Conservation (phyloP, 2,888 invertebrate genomes). For the Lasius fuliginosus region DNA sequence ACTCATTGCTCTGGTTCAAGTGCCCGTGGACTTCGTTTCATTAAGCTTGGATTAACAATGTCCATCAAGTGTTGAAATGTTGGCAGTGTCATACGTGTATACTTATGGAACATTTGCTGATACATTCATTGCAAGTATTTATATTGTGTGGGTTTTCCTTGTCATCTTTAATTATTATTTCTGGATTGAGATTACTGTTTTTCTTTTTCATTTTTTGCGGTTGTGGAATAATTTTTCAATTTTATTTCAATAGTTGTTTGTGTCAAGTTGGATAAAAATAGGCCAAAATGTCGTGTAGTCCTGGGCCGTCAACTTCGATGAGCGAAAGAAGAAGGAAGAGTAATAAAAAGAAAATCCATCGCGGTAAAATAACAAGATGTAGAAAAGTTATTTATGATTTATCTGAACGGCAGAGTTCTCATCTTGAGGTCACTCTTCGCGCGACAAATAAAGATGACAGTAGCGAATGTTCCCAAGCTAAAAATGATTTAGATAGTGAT, state of each 20-base stretch:
- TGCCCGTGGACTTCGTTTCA: slow-evolving; percentile 7
- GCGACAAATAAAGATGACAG: not conserved
- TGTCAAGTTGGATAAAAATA: too few relatives aligned
- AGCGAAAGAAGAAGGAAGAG: not conserved
- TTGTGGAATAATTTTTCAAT: too few relatives aligned
- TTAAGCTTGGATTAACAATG: slow-evolving; percentile 19
- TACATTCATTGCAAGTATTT: not conserved
- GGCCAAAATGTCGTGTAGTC: too few relatives aligned
- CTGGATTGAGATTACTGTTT: too few relatives aligned
- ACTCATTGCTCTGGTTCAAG: slow-evolving; percentile 29
- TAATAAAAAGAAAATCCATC: not conserved
- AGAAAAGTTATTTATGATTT: not conserved
- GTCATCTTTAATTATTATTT: too few relatives aligned
- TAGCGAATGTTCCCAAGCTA: not conserved
- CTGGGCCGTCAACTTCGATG: not conserved
- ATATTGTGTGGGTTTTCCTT: too few relatives aligned
- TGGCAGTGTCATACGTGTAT: slow-evolving; percentile 24
- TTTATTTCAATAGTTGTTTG: too few relatives aligned
- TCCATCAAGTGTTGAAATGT: slow-evolving; percentile 24
- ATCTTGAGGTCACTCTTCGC: not conserved
- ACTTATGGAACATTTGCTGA: slow-evolving; percentile 6
- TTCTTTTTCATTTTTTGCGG: too few relatives aligned
- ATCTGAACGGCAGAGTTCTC: not conserved
- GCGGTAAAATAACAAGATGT: not conserved
- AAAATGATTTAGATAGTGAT: not conserved